phyloP scores from a whole-genome alignment of 2,888 invertebrate species.

The Cephonodes hylas region DNA sequence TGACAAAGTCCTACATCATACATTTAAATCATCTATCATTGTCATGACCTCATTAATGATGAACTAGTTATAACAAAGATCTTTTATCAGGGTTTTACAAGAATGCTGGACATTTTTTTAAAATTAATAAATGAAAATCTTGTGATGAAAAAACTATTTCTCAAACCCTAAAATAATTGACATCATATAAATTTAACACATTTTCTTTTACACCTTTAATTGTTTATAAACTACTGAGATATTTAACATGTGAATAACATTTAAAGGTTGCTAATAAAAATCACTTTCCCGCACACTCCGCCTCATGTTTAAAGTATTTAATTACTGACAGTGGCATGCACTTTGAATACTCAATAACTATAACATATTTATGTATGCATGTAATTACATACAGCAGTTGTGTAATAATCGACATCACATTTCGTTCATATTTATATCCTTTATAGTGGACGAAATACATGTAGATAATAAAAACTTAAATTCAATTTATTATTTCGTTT shows the following conservation, averaged over 20 bases:
- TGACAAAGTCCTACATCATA: neutral
- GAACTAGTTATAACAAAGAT: neutral
- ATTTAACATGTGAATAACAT: neutral
- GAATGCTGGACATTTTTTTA: neutral
- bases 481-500: neutral
- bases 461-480: neutral
- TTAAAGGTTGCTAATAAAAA: neutral
- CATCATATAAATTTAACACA: too few relatives aligned
- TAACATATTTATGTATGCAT: slow-evolving; percentile 8
- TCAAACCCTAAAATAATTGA: too few relatives aligned
- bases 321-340: neutral
- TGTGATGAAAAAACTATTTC: too few relatives aligned
- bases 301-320: neutral
- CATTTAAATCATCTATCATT: neutral
- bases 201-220: too few relatives aligned
- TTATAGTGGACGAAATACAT: neutral
- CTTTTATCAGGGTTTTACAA: neutral
- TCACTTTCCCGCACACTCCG: neutral
- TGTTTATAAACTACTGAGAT: neutral
- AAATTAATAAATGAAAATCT: neutral
- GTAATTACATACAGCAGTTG: slow-evolving; percentile 47
- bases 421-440: neutral
- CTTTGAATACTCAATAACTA: neutral
- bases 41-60: neutral
- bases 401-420: slow-evolving; percentile 48